Conservation (phyloP, 37 sponge, comb jelly and placozoan genomes). For the Halichondria panicea region DNA sequence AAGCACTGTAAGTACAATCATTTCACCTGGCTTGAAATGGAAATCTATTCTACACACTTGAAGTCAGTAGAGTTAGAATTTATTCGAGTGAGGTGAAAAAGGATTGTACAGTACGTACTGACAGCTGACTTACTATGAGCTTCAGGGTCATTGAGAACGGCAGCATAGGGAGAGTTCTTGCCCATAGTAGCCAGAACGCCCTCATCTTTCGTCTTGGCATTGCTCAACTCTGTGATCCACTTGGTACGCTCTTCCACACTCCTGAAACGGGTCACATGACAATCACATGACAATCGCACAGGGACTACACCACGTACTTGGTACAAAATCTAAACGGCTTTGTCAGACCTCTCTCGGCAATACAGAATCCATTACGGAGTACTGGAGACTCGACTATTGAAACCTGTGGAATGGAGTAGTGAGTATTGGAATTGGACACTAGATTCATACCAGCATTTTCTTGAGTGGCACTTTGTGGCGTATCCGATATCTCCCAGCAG, state of each 20-base stretch:
- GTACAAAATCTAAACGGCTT: slow-evolving; percentile 40
- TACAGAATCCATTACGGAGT: slow-evolving; percentile 31
- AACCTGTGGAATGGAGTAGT: slow-evolving; percentile 16
- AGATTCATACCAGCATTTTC: slow-evolving; percentile 14
- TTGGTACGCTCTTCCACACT: slow-evolving; percentile 21
- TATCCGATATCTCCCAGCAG: slow-evolving; percentile 40
- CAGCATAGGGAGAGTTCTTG: background rate
- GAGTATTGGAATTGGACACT: background rate
- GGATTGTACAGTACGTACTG: too few species aligned
- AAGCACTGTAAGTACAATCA: too few species aligned
- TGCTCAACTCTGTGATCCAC: slow-evolving; percentile 22
- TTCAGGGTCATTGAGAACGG: slow-evolving; percentile 25
- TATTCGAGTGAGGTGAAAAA: too few species aligned
- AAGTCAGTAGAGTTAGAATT: too few species aligned
- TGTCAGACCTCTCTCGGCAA: slow-evolving; percentile 10
- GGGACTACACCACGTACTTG: slow-evolving; percentile 16
- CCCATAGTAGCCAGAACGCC: background rate
- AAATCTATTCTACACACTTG: too few species aligned
- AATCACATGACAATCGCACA: background rate
- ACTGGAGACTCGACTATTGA: slow-evolving; percentile 26
- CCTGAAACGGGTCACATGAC: slow-evolving; percentile 9
- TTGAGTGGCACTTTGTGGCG: slow-evolving; percentile 50
- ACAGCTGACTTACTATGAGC: slow-evolving; percentile 15
- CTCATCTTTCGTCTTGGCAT: background rate
- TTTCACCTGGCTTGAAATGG: too few species aligned